These are phyloP conservation scores for Oxytorus armatus DNA, from an alignment of 2,888 invertebrate genomes.

Conservation along the genomic window DNA sequence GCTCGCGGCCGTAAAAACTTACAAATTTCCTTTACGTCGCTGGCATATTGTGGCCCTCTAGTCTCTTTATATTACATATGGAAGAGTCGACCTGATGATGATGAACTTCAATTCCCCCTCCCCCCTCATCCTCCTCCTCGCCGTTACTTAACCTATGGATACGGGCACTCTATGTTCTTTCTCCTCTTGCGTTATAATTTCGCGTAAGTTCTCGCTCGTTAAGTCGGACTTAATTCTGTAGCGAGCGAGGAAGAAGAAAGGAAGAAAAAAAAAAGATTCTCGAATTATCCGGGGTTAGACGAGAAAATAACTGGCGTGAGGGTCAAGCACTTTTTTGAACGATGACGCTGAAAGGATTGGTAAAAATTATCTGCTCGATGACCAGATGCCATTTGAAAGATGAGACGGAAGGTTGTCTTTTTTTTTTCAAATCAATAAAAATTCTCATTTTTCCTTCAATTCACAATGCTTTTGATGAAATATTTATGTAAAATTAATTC, in stretches of 20 bases:
- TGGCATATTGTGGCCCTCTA: slow-evolving; percentile 57
- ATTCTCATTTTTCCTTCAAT: too few species aligned
- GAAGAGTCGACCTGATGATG: slow-evolving; percentile 79
- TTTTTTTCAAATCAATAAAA: too few species aligned
- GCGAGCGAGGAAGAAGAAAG: slow-evolving; percentile 15
- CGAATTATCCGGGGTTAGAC: slow-evolving; percentile 52
- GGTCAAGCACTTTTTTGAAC: neutral
- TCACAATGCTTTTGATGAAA: too few species aligned
- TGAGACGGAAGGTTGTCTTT: too few species aligned
- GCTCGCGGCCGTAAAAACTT: slow-evolving; percentile 76
- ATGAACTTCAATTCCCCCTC: slow-evolving; percentile 81
- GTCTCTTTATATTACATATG: slow-evolving; percentile 49
- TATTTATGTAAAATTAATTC: too few species aligned
- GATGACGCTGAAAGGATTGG: neutral
- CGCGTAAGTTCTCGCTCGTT: slow-evolving; percentile 79
- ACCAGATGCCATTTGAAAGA: too few species aligned
- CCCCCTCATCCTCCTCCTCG: neutral
- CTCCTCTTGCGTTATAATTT: slow-evolving; percentile 70
- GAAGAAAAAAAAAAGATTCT: slow-evolving; percentile 65
- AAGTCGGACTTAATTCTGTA: slow-evolving; percentile 81
- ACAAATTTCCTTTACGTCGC: slow-evolving; percentile 79
- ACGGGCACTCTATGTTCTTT: slow-evolving; percentile 40
- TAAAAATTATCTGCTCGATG: too few species aligned
- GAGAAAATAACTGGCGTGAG: slow-evolving; percentile 29
- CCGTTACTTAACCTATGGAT: slow-evolving; percentile 1